These are phyloP conservation scores for Eospalax fontanierii DNA, from an alignment of 2,797 vertebrate species.

Conservation along the genomic window DNA sequence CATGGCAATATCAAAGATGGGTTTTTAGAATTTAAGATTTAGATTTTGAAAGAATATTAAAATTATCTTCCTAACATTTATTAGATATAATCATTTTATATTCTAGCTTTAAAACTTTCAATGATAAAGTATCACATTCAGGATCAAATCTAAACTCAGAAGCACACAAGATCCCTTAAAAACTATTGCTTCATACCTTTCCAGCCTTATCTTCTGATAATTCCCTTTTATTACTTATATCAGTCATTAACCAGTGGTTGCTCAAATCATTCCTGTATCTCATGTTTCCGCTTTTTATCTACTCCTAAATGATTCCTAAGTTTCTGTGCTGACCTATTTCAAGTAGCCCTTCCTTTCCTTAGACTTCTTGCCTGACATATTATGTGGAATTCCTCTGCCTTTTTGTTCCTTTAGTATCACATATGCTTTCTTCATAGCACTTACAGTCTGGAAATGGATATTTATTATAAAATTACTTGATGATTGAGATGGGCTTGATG, in stretches of 20 bases:
- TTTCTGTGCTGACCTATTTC: background rate
- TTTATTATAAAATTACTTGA: constrained; percentile 8
- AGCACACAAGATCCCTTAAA: background rate
- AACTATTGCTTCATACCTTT: background rate
- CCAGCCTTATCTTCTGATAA: background rate
- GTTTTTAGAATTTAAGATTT: constrained; percentile 48
- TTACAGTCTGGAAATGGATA: background rate
- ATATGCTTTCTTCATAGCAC: background rate
- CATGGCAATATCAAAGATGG: background rate
- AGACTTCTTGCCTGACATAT: background rate
- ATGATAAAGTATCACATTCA: background rate
- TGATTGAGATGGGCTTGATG: no score
- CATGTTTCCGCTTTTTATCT: background rate
- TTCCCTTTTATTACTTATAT: background rate
- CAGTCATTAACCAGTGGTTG: background rate
- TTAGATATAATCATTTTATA: background rate
- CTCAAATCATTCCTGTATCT: constrained; percentile 16
- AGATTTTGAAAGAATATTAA: constrained; percentile 13
- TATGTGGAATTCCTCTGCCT: background rate
- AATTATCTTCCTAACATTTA: constrained; percentile 25
- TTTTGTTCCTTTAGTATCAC: constrained; percentile 14
- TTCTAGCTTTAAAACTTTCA: background rate
- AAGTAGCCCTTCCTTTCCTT: background rate
- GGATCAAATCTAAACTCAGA: constrained; percentile 33
- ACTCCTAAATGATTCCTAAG: background rate